These are phyloP conservation scores for Acronicta aceris DNA, from an alignment of 2,888 invertebrate species.

Conservation along the genomic window DNA sequence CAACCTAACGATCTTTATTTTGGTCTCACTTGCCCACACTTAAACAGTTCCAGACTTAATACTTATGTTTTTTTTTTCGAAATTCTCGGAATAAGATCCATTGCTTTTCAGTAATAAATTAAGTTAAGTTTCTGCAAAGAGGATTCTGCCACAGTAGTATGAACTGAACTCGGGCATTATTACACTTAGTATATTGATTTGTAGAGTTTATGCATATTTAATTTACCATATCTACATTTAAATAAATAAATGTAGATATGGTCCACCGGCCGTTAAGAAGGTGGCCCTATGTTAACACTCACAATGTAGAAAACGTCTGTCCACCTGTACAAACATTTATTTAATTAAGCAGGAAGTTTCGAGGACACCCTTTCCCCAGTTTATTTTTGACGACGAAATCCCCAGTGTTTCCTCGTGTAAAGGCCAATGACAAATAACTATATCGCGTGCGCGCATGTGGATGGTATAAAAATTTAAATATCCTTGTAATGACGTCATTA, in stretches of 20 bases:
- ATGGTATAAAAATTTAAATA: conserved; percentile 59
- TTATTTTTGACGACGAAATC: conserved; percentile 71
- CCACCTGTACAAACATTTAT: conserved; percentile 69
- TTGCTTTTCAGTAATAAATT: conserved; percentile 10
- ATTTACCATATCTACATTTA: too few relatives aligned
- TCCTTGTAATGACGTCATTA: conserved; percentile 51
- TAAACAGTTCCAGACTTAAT: conserved; percentile 37
- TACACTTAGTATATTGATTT: too few relatives aligned
- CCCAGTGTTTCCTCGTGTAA: conserved; percentile 62
- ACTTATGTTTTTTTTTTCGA: conserved; percentile 35
- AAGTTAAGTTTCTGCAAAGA: conserved; percentile 12
- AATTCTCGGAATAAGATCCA: conserved; percentile 2
- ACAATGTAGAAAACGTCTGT: conserved; percentile 66
- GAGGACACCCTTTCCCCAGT: conserved; percentile 67
- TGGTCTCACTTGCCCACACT: conserved; percentile 47
- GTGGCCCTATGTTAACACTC: too few relatives aligned
- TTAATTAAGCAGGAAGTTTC: conserved; percentile 79
- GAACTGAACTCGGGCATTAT: too few relatives aligned
- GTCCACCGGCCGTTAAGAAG: too few relatives aligned
- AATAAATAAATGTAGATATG: too few relatives aligned
- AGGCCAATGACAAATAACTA: conserved; percentile 68
- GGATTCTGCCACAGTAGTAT: conserved; percentile 27
- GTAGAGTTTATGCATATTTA: too few relatives aligned
- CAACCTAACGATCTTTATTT: conserved; percentile 60
- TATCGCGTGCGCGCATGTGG: conserved; percentile 68